Base-by-base conservation (phyloP, 2,797 vertebrate genomes). In the Acipenser ruthenus region DNA sequence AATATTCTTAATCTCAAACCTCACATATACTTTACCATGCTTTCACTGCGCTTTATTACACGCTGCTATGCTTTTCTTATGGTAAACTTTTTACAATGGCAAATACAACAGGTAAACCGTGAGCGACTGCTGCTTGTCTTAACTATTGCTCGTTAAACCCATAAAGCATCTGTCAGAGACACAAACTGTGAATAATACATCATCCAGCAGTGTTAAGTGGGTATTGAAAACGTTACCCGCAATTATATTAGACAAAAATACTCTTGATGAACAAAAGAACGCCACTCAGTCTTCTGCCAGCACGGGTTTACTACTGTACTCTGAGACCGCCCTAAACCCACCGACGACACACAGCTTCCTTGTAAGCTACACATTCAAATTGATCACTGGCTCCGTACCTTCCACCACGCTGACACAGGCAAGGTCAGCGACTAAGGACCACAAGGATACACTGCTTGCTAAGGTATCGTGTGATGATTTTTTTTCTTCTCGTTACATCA, bases 361-460 rank as follows among this genome's bases (percentile, higher is more conserved):
- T 37, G 23, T 59, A 6, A 67, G 59, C 51, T 56, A 70, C 58
- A 53, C 67, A 72, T 72, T 71, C 66, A 70, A 77, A 67, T 65
- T 5, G 65, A 52, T 64, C n/a, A 55, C 53, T 10, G 7, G 53
- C 53, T 55, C 66, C 66, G 65, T 64, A 67, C 73, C 72, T 65
- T 65, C 70, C 64, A 59, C 65, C 70, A 58, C 71, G 1, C 15
- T 18, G 15, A 69, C 18, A 49, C 66, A 61, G 10, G 60, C 71
- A 76, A 76, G 73, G 77, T 79, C 77, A 76, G 47, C 71, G 61
- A 49, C 50, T 64, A 10, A 69, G 68, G 60, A 68, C 11, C 58
- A 66, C 53, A 63, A 67, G 59, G 56, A 62, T 15, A 71, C 18
- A 51, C 68, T 49, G 13, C 64, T 69, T 56, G 62, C 56, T 72